Evolutionary conservation across 2,113 vertebrate species (phyloP).

Genomic region (Zeus faber): DNA sequence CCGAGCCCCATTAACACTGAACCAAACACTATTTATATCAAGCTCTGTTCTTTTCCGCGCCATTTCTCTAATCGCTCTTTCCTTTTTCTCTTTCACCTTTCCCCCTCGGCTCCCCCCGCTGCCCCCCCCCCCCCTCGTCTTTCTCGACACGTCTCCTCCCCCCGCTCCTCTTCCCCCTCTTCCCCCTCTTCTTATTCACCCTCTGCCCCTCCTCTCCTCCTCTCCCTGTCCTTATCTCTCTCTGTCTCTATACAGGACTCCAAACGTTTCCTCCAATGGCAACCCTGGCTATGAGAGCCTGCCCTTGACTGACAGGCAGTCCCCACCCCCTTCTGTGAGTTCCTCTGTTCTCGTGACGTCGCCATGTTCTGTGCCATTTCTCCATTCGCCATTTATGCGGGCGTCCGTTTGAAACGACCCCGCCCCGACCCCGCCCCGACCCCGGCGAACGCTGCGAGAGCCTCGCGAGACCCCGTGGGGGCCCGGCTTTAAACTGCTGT

Average conservation of each 20-base stretch:
- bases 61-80: constrained; percentile 67
- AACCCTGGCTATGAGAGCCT: constrained; percentile 93
- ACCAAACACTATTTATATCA: constrained; percentile 29
- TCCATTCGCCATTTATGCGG: constrained; percentile 27
- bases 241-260: constrained; percentile 84
- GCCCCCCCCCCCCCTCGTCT: constrained; percentile 35
- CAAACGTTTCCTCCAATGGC: constrained; percentile 96
- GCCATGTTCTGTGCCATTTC: constrained; percentile 58
- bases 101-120: constrained; percentile 47
- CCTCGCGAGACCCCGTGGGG: too few species aligned
- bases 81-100: constrained; percentile 53
- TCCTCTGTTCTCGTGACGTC: constrained; percentile 71
- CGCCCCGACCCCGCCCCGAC: too few species aligned
- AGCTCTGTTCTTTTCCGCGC: constrained; percentile 47
- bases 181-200: constrained; percentile 27
- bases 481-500: too few species aligned
- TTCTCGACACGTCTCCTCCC: constrained; percentile 57
- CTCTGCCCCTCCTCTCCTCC: constrained; percentile 23
- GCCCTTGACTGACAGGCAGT: constrained; percentile 82
- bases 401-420: too few species aligned
- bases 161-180: constrained; percentile 36
- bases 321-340: constrained; percentile 88
- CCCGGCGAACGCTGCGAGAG: too few species aligned
- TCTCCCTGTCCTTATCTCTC: constrained; percentile 62
- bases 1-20: constrained; percentile 28